Evolutionary conservation across 1,140 invertebrate genomes (phyloP).

Genomic region (Apis dorsata): DNA sequence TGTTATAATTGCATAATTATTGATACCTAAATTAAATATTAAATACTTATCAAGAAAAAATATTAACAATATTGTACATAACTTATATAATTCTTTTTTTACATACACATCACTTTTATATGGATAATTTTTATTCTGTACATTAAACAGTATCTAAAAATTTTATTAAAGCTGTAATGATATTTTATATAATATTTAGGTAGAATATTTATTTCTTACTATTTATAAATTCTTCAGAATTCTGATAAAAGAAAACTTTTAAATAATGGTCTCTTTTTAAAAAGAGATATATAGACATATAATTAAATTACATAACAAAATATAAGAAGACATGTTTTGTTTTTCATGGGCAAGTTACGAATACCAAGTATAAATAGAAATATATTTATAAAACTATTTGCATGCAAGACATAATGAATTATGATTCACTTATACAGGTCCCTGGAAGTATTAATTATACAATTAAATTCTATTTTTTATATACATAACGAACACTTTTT

Average conservation of each 20-base stretch:
- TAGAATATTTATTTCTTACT: neutral
- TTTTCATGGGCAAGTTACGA: slow-evolving; percentile 18
- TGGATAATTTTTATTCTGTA: slow-evolving; percentile 33
- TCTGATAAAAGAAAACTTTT: slow-evolving; percentile 19
- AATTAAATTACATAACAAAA: slow-evolving; percentile 25
- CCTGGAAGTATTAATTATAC: slow-evolving; percentile 48
- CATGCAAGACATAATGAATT: slow-evolving; percentile 43
- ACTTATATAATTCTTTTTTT: slow-evolving; percentile 20
- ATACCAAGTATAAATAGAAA: slow-evolving; percentile 34
- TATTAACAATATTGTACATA: slow-evolving; percentile 48
- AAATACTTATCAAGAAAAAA: slow-evolving; percentile 31
- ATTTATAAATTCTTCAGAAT: slow-evolving; percentile 16
- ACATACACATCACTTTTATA: slow-evolving; percentile 6
- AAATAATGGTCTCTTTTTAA: neutral
- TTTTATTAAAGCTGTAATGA: slow-evolving; percentile 32
- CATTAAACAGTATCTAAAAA: slow-evolving; percentile 41
- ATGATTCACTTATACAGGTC: slow-evolving; percentile 44
- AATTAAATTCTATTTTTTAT: slow-evolving; percentile 52
- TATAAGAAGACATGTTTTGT: slow-evolving; percentile 37
- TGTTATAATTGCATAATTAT: slow-evolving; percentile 5
- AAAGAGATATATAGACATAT: neutral
- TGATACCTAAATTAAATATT: slow-evolving; percentile 28
- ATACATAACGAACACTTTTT: slow-evolving; percentile 45
- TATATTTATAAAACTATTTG: slow-evolving; percentile 34
- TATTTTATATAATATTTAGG: slow-evolving; percentile 29